Conservation (phyloP, 2,113 vertebrate species). For the Microtus oregoni region DNA sequence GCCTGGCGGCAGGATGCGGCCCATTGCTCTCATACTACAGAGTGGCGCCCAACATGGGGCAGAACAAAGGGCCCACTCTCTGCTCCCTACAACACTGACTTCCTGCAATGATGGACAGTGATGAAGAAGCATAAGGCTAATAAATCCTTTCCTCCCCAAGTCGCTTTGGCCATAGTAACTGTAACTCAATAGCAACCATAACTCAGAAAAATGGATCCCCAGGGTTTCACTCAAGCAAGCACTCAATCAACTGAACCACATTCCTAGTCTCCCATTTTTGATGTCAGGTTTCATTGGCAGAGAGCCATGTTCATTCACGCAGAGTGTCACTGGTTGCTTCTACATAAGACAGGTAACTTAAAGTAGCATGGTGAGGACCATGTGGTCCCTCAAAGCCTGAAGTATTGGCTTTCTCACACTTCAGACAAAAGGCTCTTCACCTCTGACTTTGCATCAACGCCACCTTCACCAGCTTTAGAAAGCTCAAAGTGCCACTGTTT, state of each 20-base stretch:
- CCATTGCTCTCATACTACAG: too few species aligned
- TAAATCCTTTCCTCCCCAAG: not conserved
- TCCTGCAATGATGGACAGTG: not conserved
- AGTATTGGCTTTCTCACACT: not conserved
- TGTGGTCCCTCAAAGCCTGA: not conserved
- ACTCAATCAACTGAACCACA: not conserved
- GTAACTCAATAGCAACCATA: not conserved
- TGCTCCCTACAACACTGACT: too few species aligned
- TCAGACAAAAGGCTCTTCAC: not conserved
- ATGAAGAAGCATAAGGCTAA: not conserved
- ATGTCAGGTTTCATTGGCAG: constrained; percentile 5
- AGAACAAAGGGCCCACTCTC: too few species aligned
- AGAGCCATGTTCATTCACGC: not conserved
- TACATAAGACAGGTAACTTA: not conserved
- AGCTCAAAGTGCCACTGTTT: not conserved
- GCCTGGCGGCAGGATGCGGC: too few species aligned
- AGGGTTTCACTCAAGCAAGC: not conserved
- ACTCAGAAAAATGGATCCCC: not conserved
- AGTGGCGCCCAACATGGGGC: too few species aligned
- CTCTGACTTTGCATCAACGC: constrained; percentile 13
- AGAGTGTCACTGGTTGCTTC: not conserved
- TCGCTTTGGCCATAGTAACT: not conserved
- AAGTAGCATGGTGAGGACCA: not conserved
- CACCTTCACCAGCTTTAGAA: constrained; percentile 2
- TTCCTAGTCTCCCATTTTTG: not conserved